These are phyloP conservation scores for Amiota communis DNA, from an alignment of 2,888 invertebrate species.

Conservation along the genomic window DNA sequence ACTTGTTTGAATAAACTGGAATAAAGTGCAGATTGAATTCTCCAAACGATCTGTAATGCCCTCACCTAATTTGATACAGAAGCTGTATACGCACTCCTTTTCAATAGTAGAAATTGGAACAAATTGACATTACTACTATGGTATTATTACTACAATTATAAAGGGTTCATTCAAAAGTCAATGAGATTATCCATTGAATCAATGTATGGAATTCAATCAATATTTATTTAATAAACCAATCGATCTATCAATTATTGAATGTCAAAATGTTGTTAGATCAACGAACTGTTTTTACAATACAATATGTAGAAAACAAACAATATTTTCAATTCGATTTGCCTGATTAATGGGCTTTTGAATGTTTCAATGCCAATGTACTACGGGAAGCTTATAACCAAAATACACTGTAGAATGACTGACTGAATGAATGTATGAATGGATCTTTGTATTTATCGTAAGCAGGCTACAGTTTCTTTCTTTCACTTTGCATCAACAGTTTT, in stretches of 20 bases:
- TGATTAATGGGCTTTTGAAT: conserved; percentile 23
- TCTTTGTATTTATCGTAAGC: too few species aligned
- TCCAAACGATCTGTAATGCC: too few species aligned
- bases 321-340: conserved; percentile 20
- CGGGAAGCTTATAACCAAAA: conserved; percentile 11
- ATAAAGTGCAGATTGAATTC: too few species aligned
- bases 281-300: conserved; percentile 1
- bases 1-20: too few species aligned
- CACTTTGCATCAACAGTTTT: too few species aligned
- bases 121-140: too few species aligned
- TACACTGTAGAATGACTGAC: background rate
- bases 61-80: too few species aligned
- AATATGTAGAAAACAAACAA: conserved; percentile 14
- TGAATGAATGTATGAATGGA: background rate
- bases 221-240: background rate
- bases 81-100: too few species aligned
- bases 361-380: conserved; percentile 21
- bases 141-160: too few species aligned
- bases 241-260: conserved; percentile 32
- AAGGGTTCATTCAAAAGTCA: too few species aligned
- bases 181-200: background rate
- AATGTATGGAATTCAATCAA: background rate
- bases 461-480: too few species aligned
- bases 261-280: conserved; percentile 28
- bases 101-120: too few species aligned